phyloP scores from a whole-genome alignment of 2,888 invertebrate genomes.

The Pseudanteris insignis region DNA sequence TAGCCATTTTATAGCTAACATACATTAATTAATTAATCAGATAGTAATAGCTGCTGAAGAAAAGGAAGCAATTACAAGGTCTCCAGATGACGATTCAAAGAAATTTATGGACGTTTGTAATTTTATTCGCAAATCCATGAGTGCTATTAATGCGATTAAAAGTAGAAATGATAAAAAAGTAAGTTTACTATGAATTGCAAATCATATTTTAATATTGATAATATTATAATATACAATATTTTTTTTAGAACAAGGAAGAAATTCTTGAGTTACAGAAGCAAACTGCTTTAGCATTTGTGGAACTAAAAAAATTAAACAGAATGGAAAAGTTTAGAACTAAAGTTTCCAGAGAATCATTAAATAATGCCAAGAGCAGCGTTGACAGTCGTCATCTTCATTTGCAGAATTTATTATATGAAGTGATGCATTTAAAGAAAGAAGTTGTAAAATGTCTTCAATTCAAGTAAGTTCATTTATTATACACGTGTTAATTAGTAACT shows the following conservation, averaged over 20 bases:
- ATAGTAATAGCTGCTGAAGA: constrained; percentile 79
- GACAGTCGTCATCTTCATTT: constrained; percentile 89
- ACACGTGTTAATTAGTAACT: no score
- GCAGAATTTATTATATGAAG: constrained; percentile 94
- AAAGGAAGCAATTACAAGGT: constrained; percentile 74
- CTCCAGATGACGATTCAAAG: constrained; percentile 75
- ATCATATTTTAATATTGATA: no score
- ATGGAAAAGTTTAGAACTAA: constrained; percentile 89
- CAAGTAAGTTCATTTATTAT: constrained; percentile 69
- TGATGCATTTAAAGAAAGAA: constrained; percentile 92
- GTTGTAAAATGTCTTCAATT: constrained; percentile 94
- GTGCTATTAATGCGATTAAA: constrained; percentile 76
- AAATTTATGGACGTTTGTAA: constrained; percentile 77
- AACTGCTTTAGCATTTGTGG: constrained; percentile 80
- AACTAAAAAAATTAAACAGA: constrained; percentile 88
- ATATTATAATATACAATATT: no score
- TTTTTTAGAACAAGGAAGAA: constrained; percentile 71
- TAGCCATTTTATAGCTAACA: no score
- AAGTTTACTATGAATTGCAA: no score
- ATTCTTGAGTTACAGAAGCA: constrained; percentile 76
- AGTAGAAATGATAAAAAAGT: constrained; percentile 70
- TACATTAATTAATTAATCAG: no score
- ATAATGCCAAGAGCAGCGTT: constrained; percentile 85
- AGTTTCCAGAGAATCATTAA: constrained; percentile 81
- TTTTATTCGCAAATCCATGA: constrained; percentile 73